These are phyloP conservation scores for Drosophila ananassae DNA, from an alignment of 1,140 invertebrate species.

Conservation along the genomic window DNA sequence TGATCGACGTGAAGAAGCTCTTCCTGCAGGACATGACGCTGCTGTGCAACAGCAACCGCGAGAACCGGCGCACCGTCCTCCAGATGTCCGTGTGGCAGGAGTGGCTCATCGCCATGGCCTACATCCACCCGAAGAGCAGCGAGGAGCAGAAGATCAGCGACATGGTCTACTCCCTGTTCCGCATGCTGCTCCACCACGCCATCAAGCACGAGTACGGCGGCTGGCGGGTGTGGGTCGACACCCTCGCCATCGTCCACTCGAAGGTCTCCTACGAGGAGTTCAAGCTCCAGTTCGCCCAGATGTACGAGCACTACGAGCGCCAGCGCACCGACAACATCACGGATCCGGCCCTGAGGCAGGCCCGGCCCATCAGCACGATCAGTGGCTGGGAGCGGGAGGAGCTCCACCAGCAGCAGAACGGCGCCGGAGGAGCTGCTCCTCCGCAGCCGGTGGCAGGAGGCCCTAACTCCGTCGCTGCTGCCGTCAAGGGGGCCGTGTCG, in stretches of 20 bases:
- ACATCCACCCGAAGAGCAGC: conserved; percentile 97
- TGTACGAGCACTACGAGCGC: conserved; percentile 98
- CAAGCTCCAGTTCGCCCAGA: conserved; percentile 96
- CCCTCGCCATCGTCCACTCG: conserved; percentile 99
- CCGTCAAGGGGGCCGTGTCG: conserved; percentile 58
- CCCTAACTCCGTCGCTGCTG: conserved; percentile 11
- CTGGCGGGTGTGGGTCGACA: conserved; percentile 99
- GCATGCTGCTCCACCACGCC: conserved; percentile 98
- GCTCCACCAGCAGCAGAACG: conserved; percentile 83
- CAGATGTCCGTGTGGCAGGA: conserved; percentile 99
- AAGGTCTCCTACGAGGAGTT: conserved; percentile 99
- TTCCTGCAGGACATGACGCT: conserved; percentile 99
- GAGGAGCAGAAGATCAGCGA: conserved; percentile 98
- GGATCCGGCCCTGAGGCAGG: conserved; percentile 95
- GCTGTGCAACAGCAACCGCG: conserved; percentile 97
- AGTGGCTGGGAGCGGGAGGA: conserved; percentile 94
- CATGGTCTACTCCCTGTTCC: conserved; percentile 98
- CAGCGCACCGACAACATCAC: conserved; percentile 97
- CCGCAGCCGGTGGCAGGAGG: conserved; percentile 22
- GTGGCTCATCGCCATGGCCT: conserved; percentile 99
- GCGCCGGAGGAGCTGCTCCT: conserved; percentile 56
- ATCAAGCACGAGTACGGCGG: conserved; percentile 99
- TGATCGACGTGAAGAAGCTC: conserved; percentile 97
- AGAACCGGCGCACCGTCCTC: conserved; percentile 97
- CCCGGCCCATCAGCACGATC: conserved; percentile 97